Evolutionary conservation across 1,140 invertebrate genomes (phyloP).

Genomic region (Meloidogyne exigua): DNA sequence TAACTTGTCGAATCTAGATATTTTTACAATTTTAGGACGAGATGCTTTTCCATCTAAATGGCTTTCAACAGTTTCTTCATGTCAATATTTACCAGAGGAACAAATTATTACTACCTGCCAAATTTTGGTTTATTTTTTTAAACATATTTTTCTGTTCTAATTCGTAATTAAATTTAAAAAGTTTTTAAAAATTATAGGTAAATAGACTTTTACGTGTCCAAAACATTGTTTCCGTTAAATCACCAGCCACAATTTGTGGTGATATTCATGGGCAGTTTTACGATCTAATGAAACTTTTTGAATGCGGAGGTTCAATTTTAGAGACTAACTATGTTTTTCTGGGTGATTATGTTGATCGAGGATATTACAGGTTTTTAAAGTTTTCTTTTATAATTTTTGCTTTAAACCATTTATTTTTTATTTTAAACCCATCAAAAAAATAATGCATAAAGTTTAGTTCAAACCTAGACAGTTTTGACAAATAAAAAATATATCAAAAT

Average conservation of each 20-base stretch:
- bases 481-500: no score
- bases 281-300: conserved; percentile 97
- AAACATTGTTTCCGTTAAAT: conserved; percentile 50
- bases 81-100: conserved; percentile 58
- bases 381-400: not conserved
- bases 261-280: conserved; percentile 71
- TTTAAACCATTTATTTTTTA: not conserved
- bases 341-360: conserved; percentile 89
- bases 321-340: conserved; percentile 54
- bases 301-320: conserved; percentile 85
- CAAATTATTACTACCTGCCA: conserved; percentile 56
- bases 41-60: conserved; percentile 47
- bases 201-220: conserved; percentile 38
- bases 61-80: conserved; percentile 51
- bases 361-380: conserved; percentile 77
- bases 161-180: not conserved
- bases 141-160: not conserved
- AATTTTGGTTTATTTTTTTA: conserved; percentile 45
- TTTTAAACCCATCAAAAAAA: no score
- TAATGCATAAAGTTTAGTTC: no score
- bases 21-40: conserved; percentile 12
- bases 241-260: conserved; percentile 61
- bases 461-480: not conserved
- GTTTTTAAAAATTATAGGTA: conserved; percentile 30
- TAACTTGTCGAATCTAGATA: not conserved